phyloP scores from a whole-genome alignment of 2,113 vertebrate species.

The Lutjanus erythropterus region DNA sequence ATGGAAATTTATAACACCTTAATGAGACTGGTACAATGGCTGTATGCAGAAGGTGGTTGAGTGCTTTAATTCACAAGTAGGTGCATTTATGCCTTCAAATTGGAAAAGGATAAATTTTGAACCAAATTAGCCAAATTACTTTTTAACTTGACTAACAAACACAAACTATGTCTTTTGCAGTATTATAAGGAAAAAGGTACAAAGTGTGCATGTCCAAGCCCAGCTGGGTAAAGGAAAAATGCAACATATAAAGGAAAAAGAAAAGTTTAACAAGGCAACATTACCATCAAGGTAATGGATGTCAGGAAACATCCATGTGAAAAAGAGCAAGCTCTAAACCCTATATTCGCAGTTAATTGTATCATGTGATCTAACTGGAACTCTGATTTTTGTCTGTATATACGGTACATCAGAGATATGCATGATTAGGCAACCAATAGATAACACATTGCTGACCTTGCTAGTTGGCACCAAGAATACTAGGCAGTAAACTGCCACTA shows the following conservation, averaged over 20 bases:
- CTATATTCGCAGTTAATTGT: not conserved
- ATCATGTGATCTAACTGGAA: not conserved
- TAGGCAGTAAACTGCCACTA: too few species aligned
- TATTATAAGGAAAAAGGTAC: not conserved
- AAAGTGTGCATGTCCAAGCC: too few species aligned
- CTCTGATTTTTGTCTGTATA: not conserved
- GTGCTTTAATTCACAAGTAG: too few species aligned
- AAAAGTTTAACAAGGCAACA: not conserved
- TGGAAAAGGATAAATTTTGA: too few species aligned
- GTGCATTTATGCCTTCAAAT: not conserved
- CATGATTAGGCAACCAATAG: too few species aligned
- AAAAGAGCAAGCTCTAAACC: not conserved
- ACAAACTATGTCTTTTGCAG: too few species aligned
- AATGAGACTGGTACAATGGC: too few species aligned
- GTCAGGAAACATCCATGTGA: not conserved
- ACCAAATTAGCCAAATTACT: not conserved
- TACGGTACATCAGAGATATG: too few species aligned
- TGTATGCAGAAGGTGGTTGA: too few species aligned
- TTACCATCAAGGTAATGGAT: not conserved
- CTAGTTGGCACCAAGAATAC: too few species aligned
- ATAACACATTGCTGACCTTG: too few species aligned
- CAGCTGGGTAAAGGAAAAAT: not conserved
- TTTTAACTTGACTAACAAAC: not conserved
- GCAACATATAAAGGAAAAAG: not conserved
- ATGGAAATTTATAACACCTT: conserved; percentile 4